A percentile compares a stretch with the other conserved stretches of the same genome.
These are phyloP conservation scores for Steatocranus sp. DNA, from an alignment of 2,797 vertebrate genomes.

Conservation along the genomic window DNA sequence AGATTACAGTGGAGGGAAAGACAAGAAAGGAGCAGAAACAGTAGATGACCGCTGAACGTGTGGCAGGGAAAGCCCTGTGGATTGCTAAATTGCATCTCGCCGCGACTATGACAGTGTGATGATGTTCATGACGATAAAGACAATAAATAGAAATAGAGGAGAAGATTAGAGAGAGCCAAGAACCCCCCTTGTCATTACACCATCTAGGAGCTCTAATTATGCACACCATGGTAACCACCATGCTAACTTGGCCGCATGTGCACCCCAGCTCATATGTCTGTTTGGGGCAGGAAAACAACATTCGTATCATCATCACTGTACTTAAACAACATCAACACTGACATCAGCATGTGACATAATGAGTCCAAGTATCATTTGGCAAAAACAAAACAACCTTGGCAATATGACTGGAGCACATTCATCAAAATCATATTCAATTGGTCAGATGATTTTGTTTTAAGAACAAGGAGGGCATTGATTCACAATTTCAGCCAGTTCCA, in stretches of 20 bases:
- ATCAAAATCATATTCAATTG: neutral
- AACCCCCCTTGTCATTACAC: constrained; percentile 73
- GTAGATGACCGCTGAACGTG: constrained; percentile 42
- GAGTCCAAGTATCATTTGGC: neutral
- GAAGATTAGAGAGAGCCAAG: constrained; percentile 70
- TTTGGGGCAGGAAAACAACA: neutral
- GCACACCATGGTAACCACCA: constrained; percentile 44
- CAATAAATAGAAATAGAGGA: constrained; percentile 72
- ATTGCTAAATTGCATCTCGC: constrained; percentile 62
- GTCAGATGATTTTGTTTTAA: constrained; percentile 12
- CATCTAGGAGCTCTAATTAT: constrained; percentile 67
- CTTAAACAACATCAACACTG: constrained; percentile 30
- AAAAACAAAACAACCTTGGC: neutral
- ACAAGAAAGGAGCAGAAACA: constrained; percentile 26
- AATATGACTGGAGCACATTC: neutral
- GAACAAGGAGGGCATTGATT: constrained; percentile 21
- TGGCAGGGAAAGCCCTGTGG: constrained; percentile 52
- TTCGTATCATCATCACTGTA: neutral
- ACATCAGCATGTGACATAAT: constrained; percentile 23
- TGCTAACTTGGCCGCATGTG: constrained; percentile 33
- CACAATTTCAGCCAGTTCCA: neutral
- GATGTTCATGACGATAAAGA: constrained; percentile 59
- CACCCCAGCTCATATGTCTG: constrained; percentile 6
- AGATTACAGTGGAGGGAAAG: constrained; percentile 30
- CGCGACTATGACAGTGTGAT: constrained; percentile 43